Base-by-base conservation (phyloP, 1,140 invertebrate species). In the Diploscapter pachys region DNA sequence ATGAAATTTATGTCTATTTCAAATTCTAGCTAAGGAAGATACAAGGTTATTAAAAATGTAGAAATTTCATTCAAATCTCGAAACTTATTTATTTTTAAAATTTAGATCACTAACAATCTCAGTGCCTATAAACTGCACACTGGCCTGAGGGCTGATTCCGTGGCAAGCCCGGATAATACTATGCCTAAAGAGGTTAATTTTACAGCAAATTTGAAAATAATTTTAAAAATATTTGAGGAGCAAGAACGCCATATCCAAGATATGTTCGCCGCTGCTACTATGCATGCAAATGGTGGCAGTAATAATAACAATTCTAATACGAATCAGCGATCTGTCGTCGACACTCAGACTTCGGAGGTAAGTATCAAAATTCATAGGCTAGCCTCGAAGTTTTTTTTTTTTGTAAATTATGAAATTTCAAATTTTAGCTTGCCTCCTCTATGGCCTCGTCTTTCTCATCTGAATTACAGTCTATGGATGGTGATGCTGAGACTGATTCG, bases 361-460 rank as follows among this genome's bases (percentile, higher is more conserved):
- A 63, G 49, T 13, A 3, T 11, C 50, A 3, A 55, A 48, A 9
- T 56, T 31, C 31, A 31, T 31, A 31, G 31, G 31, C 31, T 31
- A 31, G 31, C 31, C 31, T 31, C 31, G 31, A 31, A 31, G 31
- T 31, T 31, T 31, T 31, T 31, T 31, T 31, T 31, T 31, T 31
- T 31, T 31, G 31, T 1, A 31, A 31, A 31, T 31, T 31, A 31
- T 31, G 31, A 31, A 31, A 9, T 11, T 48, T 9, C 9, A 65
- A 48, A 51, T n/a, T 79, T 56, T 64, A 78, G 66, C 71, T 78
- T 71, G 80, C 83, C 56, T 72, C 74, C 4, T 83, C 82, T 11
- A 84, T 86, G 78, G 81, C 84, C 5, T 85, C 82, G 5, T 83
- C 84, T 8, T 73, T 85, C 31, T 83, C 84, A 3, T 85, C 84